Base-by-base conservation (phyloP, 2,797 vertebrate genomes). In the Staurois parvus region DNA sequence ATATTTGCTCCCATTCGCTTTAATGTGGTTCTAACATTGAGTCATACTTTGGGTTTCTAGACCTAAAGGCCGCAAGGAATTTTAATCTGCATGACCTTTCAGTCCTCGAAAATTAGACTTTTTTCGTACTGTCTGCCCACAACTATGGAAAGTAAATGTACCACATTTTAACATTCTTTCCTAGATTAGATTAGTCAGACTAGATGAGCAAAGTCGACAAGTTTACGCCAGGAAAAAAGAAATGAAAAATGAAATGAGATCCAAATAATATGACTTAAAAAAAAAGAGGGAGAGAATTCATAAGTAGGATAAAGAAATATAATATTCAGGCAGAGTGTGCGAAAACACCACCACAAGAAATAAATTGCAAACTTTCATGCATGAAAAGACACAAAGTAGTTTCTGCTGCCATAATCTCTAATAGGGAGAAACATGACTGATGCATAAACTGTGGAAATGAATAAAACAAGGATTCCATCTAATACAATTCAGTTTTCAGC, bases 301-400 rank as follows among this genome's bases (percentile, higher is more conserved):
- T 72, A 66, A 83, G 59, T 68, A 67, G 48, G 72, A 70, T 19
- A 45, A 73, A 73, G 59, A 45, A 82, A 82, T 82, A 34, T 42
- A 86, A 86, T 86, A 86, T 83, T 82, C 67, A 66, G 72, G 45
- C 64, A 56, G 30, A 32, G 48, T 64, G 48, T 15, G 52, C n/a
- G 56, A 66, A 83, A 77, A 78, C 74, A 37, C 34, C 45, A 13
- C 73, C 26, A 37, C 34, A 45, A 70, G 42, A 77, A 72, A 68
- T 82, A 81, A 86, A 86, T 86, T 82, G 80, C 85, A 77, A 86
- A 83, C 75, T 72, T 82, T 66, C 79, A 78, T 56, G 79, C 85
- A 70, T 86, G 85, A 77, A 70, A 56, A 77, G 75, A 59, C 48
- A 64, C 72, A 48, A 73, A 82, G 78, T 72, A 52, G 78, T 86